Evolutionary conservation across 2,888 invertebrate genomes (phyloP), one percentile per base, ranked within the genome.

Genomic region (Acronicta psi): DNA sequence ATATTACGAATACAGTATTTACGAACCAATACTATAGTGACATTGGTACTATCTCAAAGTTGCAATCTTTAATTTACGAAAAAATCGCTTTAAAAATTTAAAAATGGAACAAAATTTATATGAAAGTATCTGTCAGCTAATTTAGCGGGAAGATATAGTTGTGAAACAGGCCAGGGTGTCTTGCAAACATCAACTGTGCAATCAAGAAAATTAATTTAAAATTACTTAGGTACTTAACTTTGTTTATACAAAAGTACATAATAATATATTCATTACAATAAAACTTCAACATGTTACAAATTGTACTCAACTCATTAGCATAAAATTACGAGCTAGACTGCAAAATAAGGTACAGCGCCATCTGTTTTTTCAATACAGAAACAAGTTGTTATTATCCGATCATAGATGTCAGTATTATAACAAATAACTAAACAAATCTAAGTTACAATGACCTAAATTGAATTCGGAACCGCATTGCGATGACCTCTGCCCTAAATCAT

Each of bases 321-420:
- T 68, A n/a, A n/a, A n/a, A n/a, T 49, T n/a, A 53, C 43, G 20
- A 18, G 18, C 8, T 1, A n/a, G 11, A 0, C 8, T 25, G 11
- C 9, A 4, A 31, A 25, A 34, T 44, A 46, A 20, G 18, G 37
- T 14, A 47, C 31, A 69, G 1, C 66, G 59, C 57, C 75, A 73
- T 71, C 73, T 73, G 2, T 63, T 25, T 44, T 40, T 44, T 7
- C 0, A 11, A 53, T 37, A 16, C 0, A 23, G 2, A 60, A 42
- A 40, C 14, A 17, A 4, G 23, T 43, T 54, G 11, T 1, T 36
- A 13, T 14, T 25, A 14, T 0, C 4, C 37, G 11, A 1, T 9
- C 2, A 36, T n/a, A 68, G 73, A 63, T 51, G 31, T 17, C 55
- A 36, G 4, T 47, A 36, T 17, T 20, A 31, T 6, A 29, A 17